Percentiles rank a stretch among this genome's conserved stretches.
Evolutionary conservation across 2,113 vertebrate species (phyloP).

Genomic region (Phainopepla nitens): DNA sequence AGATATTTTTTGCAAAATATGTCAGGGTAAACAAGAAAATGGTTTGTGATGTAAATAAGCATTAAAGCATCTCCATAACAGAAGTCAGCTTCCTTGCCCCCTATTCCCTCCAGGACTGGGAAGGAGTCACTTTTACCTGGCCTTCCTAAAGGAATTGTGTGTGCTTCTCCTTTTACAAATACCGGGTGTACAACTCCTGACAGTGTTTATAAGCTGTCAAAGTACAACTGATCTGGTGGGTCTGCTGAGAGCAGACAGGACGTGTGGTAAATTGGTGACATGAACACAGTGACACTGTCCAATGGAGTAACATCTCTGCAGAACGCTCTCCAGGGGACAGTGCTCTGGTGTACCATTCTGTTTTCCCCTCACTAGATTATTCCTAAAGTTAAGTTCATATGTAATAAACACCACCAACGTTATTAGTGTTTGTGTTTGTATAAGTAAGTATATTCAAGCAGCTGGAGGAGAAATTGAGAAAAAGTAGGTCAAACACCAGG

Average conservation of each 20-base stretch:
- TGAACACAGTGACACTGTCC: not conserved
- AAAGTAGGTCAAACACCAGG: not conserved
- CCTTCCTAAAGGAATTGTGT: not conserved
- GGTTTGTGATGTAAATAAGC: not conserved
- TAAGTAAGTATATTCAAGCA: not conserved
- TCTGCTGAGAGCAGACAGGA: not conserved
- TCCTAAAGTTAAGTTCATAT: not conserved
- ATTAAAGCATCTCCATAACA: not conserved
- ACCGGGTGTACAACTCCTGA: not conserved
- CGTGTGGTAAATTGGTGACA: not conserved
- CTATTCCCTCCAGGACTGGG: not conserved
- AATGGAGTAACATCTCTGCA: not conserved
- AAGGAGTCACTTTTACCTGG: not conserved
- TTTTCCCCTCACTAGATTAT: not conserved
- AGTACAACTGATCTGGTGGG: not conserved
- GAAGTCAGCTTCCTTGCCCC: not conserved
- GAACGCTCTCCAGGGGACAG: not conserved
- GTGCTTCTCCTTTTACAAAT: not conserved
- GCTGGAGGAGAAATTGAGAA: not conserved
- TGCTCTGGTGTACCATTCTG: not conserved
- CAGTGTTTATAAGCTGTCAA: not conserved
- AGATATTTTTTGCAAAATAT: not conserved
- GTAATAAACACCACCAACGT: not conserved
- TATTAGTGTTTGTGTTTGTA: not conserved
- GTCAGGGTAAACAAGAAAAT: not conserved